phyloP scores from a whole-genome alignment of 2,888 invertebrate genomes.

The Luffia ferchaultella region DNA sequence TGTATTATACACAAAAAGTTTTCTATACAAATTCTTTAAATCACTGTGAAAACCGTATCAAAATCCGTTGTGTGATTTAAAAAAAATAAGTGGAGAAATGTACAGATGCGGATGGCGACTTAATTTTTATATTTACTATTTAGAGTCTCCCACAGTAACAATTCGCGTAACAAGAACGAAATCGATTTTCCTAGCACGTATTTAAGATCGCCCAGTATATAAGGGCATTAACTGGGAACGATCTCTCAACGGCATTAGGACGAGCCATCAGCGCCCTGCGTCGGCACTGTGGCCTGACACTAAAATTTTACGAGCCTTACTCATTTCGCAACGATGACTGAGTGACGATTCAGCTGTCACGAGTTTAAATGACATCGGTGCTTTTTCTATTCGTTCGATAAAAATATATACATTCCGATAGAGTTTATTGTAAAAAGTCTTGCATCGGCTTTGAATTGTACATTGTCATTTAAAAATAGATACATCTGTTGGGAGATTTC shows the following conservation, averaged over 20 bases:
- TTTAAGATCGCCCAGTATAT: not conserved
- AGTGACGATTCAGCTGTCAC: not conserved
- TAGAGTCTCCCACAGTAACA: not conserved
- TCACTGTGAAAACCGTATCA: no score
- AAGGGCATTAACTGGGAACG: not conserved
- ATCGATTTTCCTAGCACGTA: not conserved
- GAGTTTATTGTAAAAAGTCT: no score
- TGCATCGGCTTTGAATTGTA: no score
- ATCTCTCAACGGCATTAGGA: not conserved
- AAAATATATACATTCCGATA: no score
- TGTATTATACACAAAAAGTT: no score
- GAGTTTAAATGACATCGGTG: not conserved
- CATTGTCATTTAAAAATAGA: no score
- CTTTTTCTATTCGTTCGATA: not conserved
- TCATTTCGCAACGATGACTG: constrained; percentile 33
- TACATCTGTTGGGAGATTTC: no score
- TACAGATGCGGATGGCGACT: not conserved
- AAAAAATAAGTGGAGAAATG: no score
- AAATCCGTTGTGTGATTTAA: no score
- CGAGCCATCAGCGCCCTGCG: not conserved
- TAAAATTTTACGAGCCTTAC: constrained; percentile 54
- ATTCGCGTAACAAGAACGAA: not conserved
- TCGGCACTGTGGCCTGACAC: not conserved
- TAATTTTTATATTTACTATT: not conserved
- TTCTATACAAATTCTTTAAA: no score